Percentiles rank a stretch among this genome's conserved stretches.
Conservation (phyloP, 1,140 invertebrate genomes). For the Galleria mellonella region DNA sequence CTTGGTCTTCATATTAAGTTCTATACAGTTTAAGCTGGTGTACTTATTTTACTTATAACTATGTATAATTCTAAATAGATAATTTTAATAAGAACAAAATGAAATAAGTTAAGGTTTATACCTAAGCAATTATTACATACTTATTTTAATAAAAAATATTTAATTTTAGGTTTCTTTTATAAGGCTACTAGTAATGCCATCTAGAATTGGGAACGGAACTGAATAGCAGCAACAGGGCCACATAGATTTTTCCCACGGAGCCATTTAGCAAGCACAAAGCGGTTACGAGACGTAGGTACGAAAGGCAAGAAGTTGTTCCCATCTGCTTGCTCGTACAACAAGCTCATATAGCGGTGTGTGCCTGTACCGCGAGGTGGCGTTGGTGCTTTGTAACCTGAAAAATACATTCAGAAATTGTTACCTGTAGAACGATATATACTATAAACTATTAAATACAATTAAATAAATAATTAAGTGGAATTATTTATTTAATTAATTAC, state of each 20-base stretch:
- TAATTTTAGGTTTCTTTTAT: background rate
- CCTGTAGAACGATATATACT: no score
- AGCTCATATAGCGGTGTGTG: constrained; percentile 44
- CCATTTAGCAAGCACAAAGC: constrained; percentile 52
- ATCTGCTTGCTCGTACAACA: constrained; percentile 54
- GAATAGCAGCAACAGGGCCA: constrained; percentile 50
- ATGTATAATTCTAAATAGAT: no score
- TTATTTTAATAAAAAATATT: background rate
- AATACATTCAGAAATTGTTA: no score
- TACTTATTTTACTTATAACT: no score
- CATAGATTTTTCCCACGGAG: constrained; percentile 53
- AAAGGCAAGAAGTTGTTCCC: constrained; percentile 55
- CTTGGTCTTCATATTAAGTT: no score
- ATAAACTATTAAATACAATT: no score
- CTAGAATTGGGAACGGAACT: constrained; percentile 55
- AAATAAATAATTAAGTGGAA: no score
- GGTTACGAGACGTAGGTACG: constrained; percentile 37
- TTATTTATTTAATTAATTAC: no score
- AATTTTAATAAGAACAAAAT: no score
- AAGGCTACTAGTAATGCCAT: constrained; percentile 30
- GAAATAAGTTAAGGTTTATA: background rate
- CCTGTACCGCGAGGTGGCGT: constrained; percentile 55
- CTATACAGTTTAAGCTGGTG: no score
- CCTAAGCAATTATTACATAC: background rate
- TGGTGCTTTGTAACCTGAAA: constrained; percentile 55